Percentiles rank a stretch among this genome's conserved stretches.
These are phyloP conservation scores for Emydocephalus ijimae DNA, from an alignment of 2,113 vertebrate genomes.

Conservation along the genomic window DNA sequence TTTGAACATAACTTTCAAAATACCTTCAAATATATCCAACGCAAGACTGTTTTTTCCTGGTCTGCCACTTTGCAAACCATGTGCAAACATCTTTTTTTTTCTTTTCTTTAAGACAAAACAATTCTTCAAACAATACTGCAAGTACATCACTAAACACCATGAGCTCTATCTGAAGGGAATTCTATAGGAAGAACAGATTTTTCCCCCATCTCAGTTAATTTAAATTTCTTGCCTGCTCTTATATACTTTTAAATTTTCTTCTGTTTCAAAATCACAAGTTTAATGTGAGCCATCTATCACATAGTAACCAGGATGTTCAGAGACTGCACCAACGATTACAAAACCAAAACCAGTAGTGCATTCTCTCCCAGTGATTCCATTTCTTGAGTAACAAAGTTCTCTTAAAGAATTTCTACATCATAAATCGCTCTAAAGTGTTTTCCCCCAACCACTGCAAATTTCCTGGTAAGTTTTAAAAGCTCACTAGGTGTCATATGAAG, in stretches of 20 bases:
- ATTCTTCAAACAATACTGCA: constrained; percentile 87
- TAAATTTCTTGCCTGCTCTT: constrained; percentile 81
- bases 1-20: constrained; percentile 78
- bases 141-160: constrained; percentile 95
- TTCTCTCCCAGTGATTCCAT: constrained; percentile 73
- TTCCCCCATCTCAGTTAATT: constrained; percentile 75
- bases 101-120: constrained; percentile 83
- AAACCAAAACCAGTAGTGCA: constrained; percentile 89
- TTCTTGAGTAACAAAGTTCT: constrained; percentile 86
- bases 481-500: constrained; percentile 99
- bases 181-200: constrained; percentile 96
- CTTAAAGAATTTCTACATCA: constrained; percentile 87
- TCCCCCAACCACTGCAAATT: constrained; percentile 84
- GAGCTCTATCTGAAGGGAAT: constrained; percentile 91
- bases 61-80: constrained; percentile 73
- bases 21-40: constrained; percentile 68
- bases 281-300: constrained; percentile 78
- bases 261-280: constrained; percentile 82
- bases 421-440: constrained; percentile 85
- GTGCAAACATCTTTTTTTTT: constrained; percentile 64
- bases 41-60: constrained; percentile 65
- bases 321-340: constrained; percentile 85
- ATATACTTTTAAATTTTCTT: constrained; percentile 71
- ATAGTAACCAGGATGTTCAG: constrained; percentile 80
- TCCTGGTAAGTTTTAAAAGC: constrained; percentile 98